phyloP scores from a whole-genome alignment of 2,113 vertebrate genomes.

The Nymphicus hollandicus region DNA sequence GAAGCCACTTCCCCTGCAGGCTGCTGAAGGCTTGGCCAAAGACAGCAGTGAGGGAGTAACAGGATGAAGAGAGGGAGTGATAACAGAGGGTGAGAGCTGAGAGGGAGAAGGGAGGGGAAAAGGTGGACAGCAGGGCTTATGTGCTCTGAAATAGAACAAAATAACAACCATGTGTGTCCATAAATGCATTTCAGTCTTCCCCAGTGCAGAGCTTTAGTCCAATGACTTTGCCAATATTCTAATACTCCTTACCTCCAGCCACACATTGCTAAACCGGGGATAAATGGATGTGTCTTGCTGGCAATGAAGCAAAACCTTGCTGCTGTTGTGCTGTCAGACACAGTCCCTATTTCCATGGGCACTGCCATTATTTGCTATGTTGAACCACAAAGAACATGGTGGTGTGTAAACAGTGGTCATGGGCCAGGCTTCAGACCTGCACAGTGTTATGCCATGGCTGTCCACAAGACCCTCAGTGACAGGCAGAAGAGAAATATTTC shows the following conservation, averaged over 20 bases:
- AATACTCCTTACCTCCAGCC: background rate
- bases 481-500: background rate
- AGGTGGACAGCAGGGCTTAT: background rate
- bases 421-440: background rate
- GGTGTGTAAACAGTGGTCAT: background rate
- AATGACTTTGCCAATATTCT: background rate
- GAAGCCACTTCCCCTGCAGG: background rate
- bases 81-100: background rate
- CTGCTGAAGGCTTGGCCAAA: background rate
- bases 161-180: background rate
- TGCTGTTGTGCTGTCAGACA: background rate
- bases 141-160: background rate
- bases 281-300: background rate
- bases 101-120: background rate
- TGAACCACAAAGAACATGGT: background rate
- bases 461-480: accelerated
- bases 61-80: background rate
- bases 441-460: background rate
- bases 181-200: background rate
- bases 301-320: background rate
- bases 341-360: background rate
- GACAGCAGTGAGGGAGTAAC: accelerated
- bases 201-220: background rate
- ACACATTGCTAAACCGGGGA: background rate
- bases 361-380: background rate